Evolutionary conservation across 2,797 vertebrate genomes (phyloP).

Genomic region (Syncerus caffer): DNA sequence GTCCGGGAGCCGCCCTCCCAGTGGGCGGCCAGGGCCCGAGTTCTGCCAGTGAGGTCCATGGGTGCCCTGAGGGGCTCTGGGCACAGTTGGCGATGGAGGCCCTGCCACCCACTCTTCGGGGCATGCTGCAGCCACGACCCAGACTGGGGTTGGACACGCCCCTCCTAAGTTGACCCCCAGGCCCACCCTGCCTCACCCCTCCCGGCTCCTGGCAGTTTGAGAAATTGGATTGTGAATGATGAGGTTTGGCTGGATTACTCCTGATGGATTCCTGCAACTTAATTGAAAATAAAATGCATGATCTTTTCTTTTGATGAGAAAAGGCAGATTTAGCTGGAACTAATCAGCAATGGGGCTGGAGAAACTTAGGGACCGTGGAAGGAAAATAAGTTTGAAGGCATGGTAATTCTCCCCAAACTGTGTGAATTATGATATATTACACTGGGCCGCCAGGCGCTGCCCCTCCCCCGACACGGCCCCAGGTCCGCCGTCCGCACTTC

Average conservation of each 20-base stretch:
- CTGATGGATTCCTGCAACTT: neutral
- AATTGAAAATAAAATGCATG: neutral
- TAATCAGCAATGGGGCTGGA: neutral
- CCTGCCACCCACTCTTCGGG: neutral
- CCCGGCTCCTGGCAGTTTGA: neutral
- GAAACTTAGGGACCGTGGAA: neutral
- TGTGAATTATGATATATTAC: rapidly evolving
- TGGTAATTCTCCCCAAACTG: neutral
- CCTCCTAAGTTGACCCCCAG: neutral
- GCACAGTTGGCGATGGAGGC: neutral
- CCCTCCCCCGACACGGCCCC: rapidly evolving
- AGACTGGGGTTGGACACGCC: rapidly evolving
- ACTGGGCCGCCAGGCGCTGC: rapidly evolving
- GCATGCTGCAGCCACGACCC: neutral
- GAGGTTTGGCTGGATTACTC: neutral
- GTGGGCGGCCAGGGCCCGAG: neutral
- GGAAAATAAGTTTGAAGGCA: neutral
- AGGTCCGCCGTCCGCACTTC: neutral
- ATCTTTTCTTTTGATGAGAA: constrained; percentile 4
- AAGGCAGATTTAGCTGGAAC: neutral
- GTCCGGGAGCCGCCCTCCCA: neutral
- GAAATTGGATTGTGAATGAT: neutral
- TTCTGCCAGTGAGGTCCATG: rapidly evolving
- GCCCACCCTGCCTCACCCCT: rapidly evolving
- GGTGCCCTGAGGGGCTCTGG: neutral